Evolutionary conservation across 2,888 invertebrate genomes (phyloP), one percentile per base, ranked within the genome.

Genomic region (Labia minor): DNA sequence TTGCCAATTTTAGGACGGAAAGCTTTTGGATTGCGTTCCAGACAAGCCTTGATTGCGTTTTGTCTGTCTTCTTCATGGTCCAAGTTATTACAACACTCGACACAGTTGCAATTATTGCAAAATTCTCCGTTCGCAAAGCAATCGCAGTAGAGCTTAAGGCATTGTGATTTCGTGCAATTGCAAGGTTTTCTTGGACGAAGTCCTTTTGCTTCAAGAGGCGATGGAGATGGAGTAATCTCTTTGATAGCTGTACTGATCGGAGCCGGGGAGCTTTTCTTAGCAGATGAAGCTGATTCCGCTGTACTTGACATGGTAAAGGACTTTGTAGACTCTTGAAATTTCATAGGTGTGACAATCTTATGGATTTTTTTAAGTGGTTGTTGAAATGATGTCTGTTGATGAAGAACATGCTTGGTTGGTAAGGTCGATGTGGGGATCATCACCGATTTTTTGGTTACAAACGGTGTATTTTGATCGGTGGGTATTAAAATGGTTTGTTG

Each of bases 121-220:
- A 99, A 99, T 80, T 99, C 98, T 1, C 97, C 99, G 80, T 97
- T 98, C 2, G 99, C 98, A 82, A 99, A 99, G 77, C 99, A 99
- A 77, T 99, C 78, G 97, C 79, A 99, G 79, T 99, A 88, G 72
- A 99, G 78, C 80, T 99, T 99, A 70, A 99, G 84, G 76, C 99
- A 99, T 77, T 96, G 96, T 1, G 97, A 98, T 79, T 97, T 97
- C 26, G 95, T 98, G 79, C 99, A 99, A 78, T 99, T 99, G 79
- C 99, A 99, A 10, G 97, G 96, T 78, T 98, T 98, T 63, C 92
- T 82, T 1, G 91, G 88, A 71, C 89, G 81, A 68, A 83, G 80
- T 16, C 82, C 82, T 71, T 81, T 81, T 4, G 81, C 77, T 68
- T 81, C 81, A 10, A 78, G 69, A 62, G 71, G 49, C 2, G 49